These are phyloP conservation scores for Brachionus calyciflorus DNA, from an alignment of 1,140 invertebrate species.

Conservation along the genomic window DNA sequence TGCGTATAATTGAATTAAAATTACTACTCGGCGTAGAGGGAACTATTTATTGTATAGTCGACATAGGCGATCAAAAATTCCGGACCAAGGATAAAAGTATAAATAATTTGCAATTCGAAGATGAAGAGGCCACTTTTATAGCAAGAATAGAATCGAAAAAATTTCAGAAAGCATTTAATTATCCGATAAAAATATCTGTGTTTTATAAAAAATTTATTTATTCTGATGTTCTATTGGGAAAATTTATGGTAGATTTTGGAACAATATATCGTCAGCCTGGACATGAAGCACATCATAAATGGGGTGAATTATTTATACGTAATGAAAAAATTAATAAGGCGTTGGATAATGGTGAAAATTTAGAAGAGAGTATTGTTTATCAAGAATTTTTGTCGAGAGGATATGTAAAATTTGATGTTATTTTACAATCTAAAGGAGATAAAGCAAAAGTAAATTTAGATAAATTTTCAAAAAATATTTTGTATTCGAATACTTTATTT, in stretches of 20 bases:
- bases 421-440: slow-evolving; percentile 41
- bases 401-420: slow-evolving; percentile 37
- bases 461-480: background rate
- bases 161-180: slow-evolving; percentile 44
- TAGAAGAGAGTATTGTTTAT: background rate
- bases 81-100: slow-evolving; percentile 36
- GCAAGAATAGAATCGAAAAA: background rate
- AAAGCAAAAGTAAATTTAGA: background rate
- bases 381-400: background rate
- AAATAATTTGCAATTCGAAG: background rate
- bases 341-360: background rate
- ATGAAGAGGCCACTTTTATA: slow-evolving; percentile 22
- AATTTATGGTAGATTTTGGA: slow-evolving; percentile 28
- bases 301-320: slow-evolving; percentile 28
- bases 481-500: background rate
- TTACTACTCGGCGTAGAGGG: background rate
- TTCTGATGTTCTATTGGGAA: slow-evolving; percentile 24
- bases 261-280: slow-evolving; percentile 40
- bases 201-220: slow-evolving; percentile 28
- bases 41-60: slow-evolving; percentile 18
- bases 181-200: slow-evolving; percentile 19
- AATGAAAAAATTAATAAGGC: background rate
- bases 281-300: slow-evolving; percentile 31
- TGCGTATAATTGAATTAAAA: slow-evolving; percentile 8
- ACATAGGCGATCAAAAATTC: slow-evolving; percentile 42